phyloP scores from a whole-genome alignment of 2,113 vertebrate species.

The Tachuris rubrigastra region DNA sequence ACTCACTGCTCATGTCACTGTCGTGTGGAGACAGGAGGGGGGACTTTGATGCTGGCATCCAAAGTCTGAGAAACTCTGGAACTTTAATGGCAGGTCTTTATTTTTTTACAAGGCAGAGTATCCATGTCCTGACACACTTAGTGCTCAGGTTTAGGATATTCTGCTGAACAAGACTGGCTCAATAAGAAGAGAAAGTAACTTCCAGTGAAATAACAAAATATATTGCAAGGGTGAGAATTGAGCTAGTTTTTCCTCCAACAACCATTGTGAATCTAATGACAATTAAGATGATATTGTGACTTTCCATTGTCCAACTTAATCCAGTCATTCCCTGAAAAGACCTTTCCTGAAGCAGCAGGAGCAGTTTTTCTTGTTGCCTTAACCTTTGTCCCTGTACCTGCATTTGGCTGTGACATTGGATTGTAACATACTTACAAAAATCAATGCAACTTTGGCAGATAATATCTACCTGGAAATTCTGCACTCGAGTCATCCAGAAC shows the following conservation, averaged over 20 bases:
- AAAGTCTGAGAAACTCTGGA: neutral
- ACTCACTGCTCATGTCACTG: neutral
- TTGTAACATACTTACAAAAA: neutral
- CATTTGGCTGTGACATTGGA: neutral
- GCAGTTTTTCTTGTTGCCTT: neutral
- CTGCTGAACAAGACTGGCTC: neutral
- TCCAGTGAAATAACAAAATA: neutral
- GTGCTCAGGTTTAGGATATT: neutral
- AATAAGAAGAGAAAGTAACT: neutral
- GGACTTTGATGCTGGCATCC: neutral
- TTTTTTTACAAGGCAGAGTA: neutral
- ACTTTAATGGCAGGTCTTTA: neutral
- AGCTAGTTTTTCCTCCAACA: neutral
- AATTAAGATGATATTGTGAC: neutral
- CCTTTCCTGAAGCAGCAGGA: neutral
- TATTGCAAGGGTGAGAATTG: neutral
- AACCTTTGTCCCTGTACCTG: neutral
- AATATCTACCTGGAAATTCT: slow-evolving; percentile 89
- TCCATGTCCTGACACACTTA: neutral
- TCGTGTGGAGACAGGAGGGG: neutral
- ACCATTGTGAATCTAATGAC: neutral
- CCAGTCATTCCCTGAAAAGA: neutral
- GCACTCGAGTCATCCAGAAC: slow-evolving; percentile 76
- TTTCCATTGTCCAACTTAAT: neutral
- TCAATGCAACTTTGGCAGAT: slow-evolving; percentile 76